Percentiles rank a stretch among this genome's conserved stretches.
These are phyloP conservation scores for Eupelmus urozonus DNA, from an alignment of 2,888 invertebrate genomes.

Conservation along the genomic window DNA sequence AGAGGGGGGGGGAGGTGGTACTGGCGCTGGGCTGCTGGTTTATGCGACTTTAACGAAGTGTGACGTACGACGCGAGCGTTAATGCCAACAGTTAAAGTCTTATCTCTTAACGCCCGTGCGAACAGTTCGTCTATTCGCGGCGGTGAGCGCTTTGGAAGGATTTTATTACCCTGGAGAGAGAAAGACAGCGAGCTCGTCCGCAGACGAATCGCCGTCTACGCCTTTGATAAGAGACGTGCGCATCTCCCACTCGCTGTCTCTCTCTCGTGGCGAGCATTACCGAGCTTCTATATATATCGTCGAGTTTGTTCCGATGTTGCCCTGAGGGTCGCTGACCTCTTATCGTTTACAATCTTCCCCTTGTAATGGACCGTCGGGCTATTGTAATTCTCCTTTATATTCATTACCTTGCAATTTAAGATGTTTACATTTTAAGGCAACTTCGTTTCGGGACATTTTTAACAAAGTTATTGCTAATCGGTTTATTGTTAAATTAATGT, in stretches of 20 bases:
- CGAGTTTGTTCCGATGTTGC: neutral
- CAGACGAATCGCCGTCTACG: slow-evolving; percentile 15
- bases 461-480: no score
- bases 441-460: no score
- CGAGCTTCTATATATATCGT: neutral
- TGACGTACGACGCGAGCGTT: slow-evolving; percentile 55
- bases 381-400: no score
- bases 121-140: slow-evolving; percentile 55
- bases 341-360: neutral
- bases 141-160: slow-evolving; percentile 31
- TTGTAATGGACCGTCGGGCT: no score
- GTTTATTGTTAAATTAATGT: no score
- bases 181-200: slow-evolving; percentile 7
- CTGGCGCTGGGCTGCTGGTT: slow-evolving; percentile 16
- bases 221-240: slow-evolving; percentile 40
- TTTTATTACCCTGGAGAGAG: slow-evolving; percentile 37
- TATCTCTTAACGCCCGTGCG: slow-evolving; percentile 66
- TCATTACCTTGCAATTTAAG: no score
- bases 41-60: slow-evolving; percentile 59
- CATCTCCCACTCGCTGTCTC: neutral
- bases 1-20: neutral
- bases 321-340: neutral
- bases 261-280: neutral
- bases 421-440: no score
- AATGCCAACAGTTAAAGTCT: slow-evolving; percentile 58